Percentiles rank a stretch among this genome's conserved stretches.
phyloP scores from a whole-genome alignment of 2,888 invertebrate species.

The Leistus spinibarbis region DNA sequence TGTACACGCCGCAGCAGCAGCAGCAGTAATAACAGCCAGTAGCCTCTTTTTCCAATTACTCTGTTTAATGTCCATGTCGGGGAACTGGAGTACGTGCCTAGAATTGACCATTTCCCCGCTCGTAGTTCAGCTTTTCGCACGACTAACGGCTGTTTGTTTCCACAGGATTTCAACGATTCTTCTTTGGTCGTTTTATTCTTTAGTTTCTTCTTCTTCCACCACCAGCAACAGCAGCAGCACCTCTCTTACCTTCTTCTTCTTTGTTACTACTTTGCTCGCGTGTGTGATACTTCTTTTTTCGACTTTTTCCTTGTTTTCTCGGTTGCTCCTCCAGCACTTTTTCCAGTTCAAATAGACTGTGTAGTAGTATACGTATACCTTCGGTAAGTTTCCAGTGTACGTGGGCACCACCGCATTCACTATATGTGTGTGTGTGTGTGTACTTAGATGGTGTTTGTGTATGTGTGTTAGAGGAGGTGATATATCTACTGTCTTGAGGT shows the following conservation, averaged over 20 bases:
- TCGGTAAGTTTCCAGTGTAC: conserved; percentile 11
- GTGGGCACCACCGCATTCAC: not conserved
- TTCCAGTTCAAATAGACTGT: not conserved
- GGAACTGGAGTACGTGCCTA: conserved; percentile 25
- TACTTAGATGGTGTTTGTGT: not conserved
- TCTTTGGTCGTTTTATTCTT: not conserved
- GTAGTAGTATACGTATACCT: not conserved
- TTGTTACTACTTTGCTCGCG: conserved; percentile 12
- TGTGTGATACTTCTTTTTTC: conserved; percentile 28
- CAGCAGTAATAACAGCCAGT: too few species aligned
- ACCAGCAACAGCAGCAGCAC: not conserved
- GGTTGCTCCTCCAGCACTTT: not conserved
- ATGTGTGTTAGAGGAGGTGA: not conserved
- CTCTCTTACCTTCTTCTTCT: conserved; percentile 14
- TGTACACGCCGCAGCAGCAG: not conserved
- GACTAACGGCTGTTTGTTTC: conserved; percentile 11
- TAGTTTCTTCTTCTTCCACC: conserved; percentile 1
- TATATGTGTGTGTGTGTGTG: not conserved
- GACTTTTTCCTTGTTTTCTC: not conserved
- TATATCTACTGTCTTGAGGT: not conserved
- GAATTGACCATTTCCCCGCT: conserved; percentile 17
- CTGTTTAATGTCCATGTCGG: conserved; percentile 38
- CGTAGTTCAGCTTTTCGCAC: not conserved
- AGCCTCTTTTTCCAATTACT: conserved; percentile 36
- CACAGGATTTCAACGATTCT: not conserved